phyloP scores from a whole-genome alignment of 2,888 invertebrate genomes.

The Herminia tarsipennalis region DNA sequence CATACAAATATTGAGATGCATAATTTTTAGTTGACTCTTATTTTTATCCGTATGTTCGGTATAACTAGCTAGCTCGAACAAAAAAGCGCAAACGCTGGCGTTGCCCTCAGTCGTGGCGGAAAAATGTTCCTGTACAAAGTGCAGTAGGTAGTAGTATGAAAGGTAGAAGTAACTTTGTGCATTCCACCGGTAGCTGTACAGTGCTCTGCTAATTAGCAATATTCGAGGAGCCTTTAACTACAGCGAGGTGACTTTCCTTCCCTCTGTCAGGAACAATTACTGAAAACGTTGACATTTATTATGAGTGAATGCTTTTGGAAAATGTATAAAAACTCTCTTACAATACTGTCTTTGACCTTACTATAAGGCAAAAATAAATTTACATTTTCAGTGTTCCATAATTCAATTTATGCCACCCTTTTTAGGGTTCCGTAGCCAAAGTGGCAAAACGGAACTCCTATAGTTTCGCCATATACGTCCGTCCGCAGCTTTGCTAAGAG shows the following conservation, averaged over 20 bases:
- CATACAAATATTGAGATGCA: neutral
- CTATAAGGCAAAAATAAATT: neutral
- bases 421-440: too few species aligned
- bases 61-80: slow-evolving; percentile 48
- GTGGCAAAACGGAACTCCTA: too few species aligned
- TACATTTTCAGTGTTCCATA: neutral
- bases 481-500: too few species aligned
- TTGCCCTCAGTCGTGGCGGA: slow-evolving; percentile 50
- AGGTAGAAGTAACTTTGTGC: slow-evolving; percentile 58
- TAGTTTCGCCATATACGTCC: too few species aligned
- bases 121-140: slow-evolving; percentile 59
- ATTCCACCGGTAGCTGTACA: slow-evolving; percentile 35
- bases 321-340: slow-evolving; percentile 3
- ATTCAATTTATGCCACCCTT: neutral
- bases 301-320: too few species aligned
- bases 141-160: slow-evolving; percentile 47
- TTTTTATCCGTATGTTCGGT: slow-evolving; percentile 28
- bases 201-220: slow-evolving; percentile 66
- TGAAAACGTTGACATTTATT: slow-evolving; percentile 19
- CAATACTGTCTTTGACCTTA: neutral
- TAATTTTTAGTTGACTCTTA: neutral
- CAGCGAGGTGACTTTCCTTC: slow-evolving; percentile 18
- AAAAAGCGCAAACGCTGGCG: slow-evolving; percentile 48
- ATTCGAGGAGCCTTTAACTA: slow-evolving; percentile 43
- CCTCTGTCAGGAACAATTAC: slow-evolving; percentile 26